These are phyloP conservation scores for Clarias magur DNA, from an alignment of 2,113 vertebrate genomes.

Conservation along the genomic window DNA sequence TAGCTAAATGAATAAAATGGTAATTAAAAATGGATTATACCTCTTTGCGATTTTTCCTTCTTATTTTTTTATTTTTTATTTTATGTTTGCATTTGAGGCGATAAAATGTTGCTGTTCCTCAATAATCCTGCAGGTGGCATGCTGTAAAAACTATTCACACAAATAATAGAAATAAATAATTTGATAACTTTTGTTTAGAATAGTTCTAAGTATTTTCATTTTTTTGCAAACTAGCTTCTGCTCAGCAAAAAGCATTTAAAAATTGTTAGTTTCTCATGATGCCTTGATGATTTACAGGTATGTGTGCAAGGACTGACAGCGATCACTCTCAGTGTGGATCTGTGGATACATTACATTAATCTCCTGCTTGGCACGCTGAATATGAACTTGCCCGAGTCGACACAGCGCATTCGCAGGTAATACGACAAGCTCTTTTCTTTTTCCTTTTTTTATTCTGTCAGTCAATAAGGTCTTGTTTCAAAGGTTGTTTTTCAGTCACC, in stretches of 20 bases:
- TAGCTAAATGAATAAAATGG: background rate
- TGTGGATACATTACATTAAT: slow-evolving; percentile 86
- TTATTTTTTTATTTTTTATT: no score
- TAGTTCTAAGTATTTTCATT: no score
- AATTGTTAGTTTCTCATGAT: background rate
- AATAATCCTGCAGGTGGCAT: no score
- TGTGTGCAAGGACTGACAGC: slow-evolving; percentile 76
- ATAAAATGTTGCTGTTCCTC: no score
- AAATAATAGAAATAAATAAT: no score
- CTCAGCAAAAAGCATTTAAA: background rate
- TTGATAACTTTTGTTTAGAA: no score
- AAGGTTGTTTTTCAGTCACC: background rate
- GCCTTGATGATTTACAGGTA: slow-evolving; percentile 65
- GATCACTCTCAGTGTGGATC: slow-evolving; percentile 81
- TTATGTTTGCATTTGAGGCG: no score
- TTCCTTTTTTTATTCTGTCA: background rate
- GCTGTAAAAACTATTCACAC: no score
- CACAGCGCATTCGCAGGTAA: slow-evolving; percentile 75
- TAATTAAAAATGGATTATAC: background rate
- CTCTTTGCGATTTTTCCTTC: background rate
- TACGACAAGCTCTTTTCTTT: background rate
- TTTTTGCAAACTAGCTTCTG: background rate
- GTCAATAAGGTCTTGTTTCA: background rate
- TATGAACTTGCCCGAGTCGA: slow-evolving; percentile 75
- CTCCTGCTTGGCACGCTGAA: slow-evolving; percentile 77